Base-by-base conservation (phyloP, 2,888 invertebrate species). In the Sarcophaga carnaria region DNA sequence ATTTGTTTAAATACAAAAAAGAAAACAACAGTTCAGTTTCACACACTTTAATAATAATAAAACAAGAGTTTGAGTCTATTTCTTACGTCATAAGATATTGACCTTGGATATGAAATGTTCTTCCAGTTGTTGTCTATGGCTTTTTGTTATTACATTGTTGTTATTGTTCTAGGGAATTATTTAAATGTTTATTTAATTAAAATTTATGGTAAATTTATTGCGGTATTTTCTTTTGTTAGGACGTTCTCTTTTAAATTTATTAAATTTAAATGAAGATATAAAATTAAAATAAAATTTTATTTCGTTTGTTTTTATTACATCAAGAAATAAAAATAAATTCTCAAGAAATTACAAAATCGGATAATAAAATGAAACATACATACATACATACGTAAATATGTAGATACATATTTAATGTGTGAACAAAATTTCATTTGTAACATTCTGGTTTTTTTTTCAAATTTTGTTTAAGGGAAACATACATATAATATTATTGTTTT, bases 81-180 rank as follows among this genome's bases (percentile, higher is more conserved):
- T 64, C 27, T 81, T 75, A 75, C 75, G 75, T 81, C 75, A 75
- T 75, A 20, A 81, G 49, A 69, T 81, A 62, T 81, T 81, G 81
- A 75, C 81, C 81, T 70, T 81, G 75, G 37, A 45, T 69, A 37
- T 69, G 60, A n/a, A 75, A 69, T 78, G 62, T 59, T 45, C 59
- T 20, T 77, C 10, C 17, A 60, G 22, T 22, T 74, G 22, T 63
- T 75, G 27, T 74, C 59, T 10, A 37, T 37, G 37, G 2, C 22
- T 37, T 37, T 37, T 8, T 37, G 37, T 37, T 37, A 37, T 37
- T 37, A 37, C 37, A 17, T 80, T 80, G 45, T 27, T 62, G 45
- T 49, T 81, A 17, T 69, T 63, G 75, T 54, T 63, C 25, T 64
- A 76, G 64, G 25, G 12, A 64, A 76, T 66, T 54, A 27, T 54